Evolutionary conservation across 92 coral and sea anemone species (phyloP), one percentile per base, ranked within the genome.

Genomic region (Ricordea florida): DNA sequence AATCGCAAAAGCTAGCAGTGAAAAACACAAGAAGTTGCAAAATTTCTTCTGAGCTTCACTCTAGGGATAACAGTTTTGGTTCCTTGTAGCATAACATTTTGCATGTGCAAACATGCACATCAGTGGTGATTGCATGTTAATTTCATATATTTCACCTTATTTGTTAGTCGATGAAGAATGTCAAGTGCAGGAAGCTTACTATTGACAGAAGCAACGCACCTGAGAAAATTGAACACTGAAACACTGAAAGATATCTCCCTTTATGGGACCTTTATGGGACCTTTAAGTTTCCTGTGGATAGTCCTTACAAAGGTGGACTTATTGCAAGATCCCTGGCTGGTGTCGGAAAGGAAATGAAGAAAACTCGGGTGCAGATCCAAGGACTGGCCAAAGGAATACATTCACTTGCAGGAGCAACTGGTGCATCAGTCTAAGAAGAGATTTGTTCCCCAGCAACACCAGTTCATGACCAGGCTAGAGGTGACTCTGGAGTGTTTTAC

Each of bases 201-300:
- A 47, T 67, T 31, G 60, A 67, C 31, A 11, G 74, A 13, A 5
- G 31, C 27, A 51, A 78, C 17, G 49, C 74, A 29, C 74, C 74
- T 0, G 33, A 67, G 27, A 22, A 33, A 3, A 20, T 77, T 23
- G 80, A 22, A 33, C 2, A 20, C 69, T 23, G 80, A 75, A 10
- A 78, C 78, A 0, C 66, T 74, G 6, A 66, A 66, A 25, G 83
- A 83, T 31, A 83, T 83, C 14, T 75, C 83, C n/a, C 58, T 17
- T 43, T 62, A 25, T n/a, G n/a, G n/a, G n/a, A n/a, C n/a, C n/a
- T n/a, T n/a, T 75, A 22, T 75, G 83, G 78, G 1, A 83, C 20
- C 22, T 84, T 32, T n/a, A 0, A 4, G 10, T 84, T 84, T 30
- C 90, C 76, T 10, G 26, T 29, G 5, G 48, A 38, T 3, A 80